Base-by-base conservation (phyloP, 2,113 vertebrate species). In the Leptobrachium leishanense region DNA sequence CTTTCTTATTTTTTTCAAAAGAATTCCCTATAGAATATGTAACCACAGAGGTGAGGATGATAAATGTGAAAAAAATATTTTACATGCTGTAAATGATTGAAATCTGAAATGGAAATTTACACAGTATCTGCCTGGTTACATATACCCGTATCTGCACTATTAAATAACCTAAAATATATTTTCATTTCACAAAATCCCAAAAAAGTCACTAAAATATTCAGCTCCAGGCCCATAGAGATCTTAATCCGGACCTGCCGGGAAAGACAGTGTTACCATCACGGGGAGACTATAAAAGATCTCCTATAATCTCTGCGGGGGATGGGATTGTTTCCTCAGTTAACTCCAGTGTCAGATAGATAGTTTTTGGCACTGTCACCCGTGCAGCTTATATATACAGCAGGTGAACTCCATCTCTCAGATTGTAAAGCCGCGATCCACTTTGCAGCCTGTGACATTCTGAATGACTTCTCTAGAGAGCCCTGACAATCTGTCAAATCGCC, bases 401-500 rank as follows among this genome's bases (percentile, higher is more conserved):
- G 77, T 79, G 77, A 79, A 79, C 77, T 70, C 43, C 68, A 70
- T 70, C n/a, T 72, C 69, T 67, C 42, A 55, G 41, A 72, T 44
- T 72, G 77, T 79, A 72, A 73, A 64, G 39, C 69, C 67, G 77
- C 77, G 57, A 66, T 73, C 69, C 69, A 42, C 70, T 73, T 69
- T 55, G 59, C 70, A 63, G 62, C 65, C 7, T 46, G 77, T 72
- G 77, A 66, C 77, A 79, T 65, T 79, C 77, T 66, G 46, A 73
- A 73, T 79, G 77, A 66, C 77, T 73, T 73, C 77, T 73, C 77
- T 67, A 13, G 77, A 73, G 77, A 79, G 53, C 43, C 70, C 62
- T 79, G 77, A 79, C 69, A 79, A 79, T 79, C 62, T 79, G 77
- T 79, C 77, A 79, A 73, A 73, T 72, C 72, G 69, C 70, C 73